Conservation (phyloP, 2,797 vertebrate genomes). For the Gymnoscopelus microlampas region DNA sequence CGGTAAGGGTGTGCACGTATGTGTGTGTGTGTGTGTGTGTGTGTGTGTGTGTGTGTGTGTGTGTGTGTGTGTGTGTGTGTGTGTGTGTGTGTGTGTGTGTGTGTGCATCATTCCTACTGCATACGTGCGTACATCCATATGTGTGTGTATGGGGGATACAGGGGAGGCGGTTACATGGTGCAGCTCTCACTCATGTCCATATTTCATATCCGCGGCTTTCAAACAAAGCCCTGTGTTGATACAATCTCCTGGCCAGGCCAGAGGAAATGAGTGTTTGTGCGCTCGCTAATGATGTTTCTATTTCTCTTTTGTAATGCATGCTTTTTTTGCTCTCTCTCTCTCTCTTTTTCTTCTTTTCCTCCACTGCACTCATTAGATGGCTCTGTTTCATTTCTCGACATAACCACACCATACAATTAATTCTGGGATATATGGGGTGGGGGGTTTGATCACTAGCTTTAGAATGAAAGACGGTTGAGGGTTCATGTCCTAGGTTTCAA, state of each 20-base stretch:
- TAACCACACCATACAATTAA: constrained; percentile 31
- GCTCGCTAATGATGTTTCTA: constrained; percentile 73
- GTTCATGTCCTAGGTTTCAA: no score
- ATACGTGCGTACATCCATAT: constrained; percentile 19
- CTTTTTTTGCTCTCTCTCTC: constrained; percentile 44
- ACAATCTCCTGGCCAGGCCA: constrained; percentile 64
- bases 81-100: constrained; percentile 4
- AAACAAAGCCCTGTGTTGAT: constrained; percentile 81
- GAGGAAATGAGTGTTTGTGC: constrained; percentile 81
- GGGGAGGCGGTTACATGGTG: constrained; percentile 35
- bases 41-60: constrained; percentile 5
- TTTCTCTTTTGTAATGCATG: constrained; percentile 65
- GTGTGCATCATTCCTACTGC: neutral
- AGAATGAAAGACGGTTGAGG: neutral
- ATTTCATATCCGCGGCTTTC: constrained; percentile 78
- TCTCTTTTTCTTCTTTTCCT: constrained; percentile 11
- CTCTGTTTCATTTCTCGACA: constrained; percentile 49
- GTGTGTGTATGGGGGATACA: constrained; percentile 14
- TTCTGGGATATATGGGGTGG: constrained; percentile 10
- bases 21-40: constrained; percentile 15
- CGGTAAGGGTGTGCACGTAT: constrained; percentile 12
- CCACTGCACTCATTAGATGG: constrained; percentile 56
- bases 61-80: constrained; percentile 11
- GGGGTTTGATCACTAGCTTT: no score
- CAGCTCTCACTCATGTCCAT: constrained; percentile 68